Percentiles rank a stretch among this genome's conserved stretches.
Conservation (phyloP, 1,140 invertebrate species). For the Drosophila cardini region DNA sequence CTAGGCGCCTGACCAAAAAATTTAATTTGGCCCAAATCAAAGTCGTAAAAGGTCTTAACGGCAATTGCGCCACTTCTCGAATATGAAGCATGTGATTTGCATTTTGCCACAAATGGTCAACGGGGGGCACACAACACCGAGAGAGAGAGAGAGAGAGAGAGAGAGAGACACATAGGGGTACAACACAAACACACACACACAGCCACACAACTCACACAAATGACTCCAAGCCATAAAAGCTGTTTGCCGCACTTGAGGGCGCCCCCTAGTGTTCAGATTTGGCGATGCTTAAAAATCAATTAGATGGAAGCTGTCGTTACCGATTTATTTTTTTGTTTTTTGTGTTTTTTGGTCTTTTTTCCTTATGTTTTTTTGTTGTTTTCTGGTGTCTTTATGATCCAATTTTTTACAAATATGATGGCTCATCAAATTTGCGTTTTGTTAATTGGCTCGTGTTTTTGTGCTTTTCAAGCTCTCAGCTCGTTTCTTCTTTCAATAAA, state of each 20-base stretch:
- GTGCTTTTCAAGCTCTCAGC: constrained; percentile 2
- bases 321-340: constrained; percentile 32
- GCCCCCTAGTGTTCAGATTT: constrained; percentile 39
- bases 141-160: no score
- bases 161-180: no score
- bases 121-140: constrained; percentile 1
- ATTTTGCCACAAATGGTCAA: constrained; percentile 52
- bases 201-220: constrained; percentile 10
- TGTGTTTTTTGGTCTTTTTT: constrained; percentile 8
- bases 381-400: constrained; percentile 13
- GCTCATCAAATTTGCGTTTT: constrained; percentile 67
- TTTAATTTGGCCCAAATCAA: constrained; percentile 21
- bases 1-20: constrained; percentile 61
- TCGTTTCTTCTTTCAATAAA: constrained; percentile 8
- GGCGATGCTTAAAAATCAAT: constrained; percentile 64
- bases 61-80: constrained; percentile 63
- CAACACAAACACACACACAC: constrained; percentile 14
- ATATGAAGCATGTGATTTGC: constrained; percentile 59
- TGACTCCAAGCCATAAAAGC: constrained; percentile 26
- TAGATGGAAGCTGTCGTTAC: constrained; percentile 52
- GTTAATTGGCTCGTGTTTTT: constrained; percentile 43
- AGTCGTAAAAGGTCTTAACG: constrained; percentile 53
- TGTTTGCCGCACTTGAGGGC: constrained; percentile 23
- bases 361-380: constrained; percentile 6
- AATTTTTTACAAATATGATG: constrained; percentile 23